Conservation (phyloP, 2,113 vertebrate genomes). For the Corynorhinus townsendii region DNA sequence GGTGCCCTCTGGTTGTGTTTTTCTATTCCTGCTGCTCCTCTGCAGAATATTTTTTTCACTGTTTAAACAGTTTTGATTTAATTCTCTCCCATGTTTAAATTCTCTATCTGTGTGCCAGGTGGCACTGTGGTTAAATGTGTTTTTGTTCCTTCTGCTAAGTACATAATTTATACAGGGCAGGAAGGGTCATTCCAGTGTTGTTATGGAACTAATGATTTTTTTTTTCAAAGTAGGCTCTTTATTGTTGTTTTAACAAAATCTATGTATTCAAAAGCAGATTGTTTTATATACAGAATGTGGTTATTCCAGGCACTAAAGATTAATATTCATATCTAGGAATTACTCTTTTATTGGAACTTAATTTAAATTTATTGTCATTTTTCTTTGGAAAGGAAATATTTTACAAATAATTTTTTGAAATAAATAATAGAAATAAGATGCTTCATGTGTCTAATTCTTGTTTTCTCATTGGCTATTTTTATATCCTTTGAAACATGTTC, state of each 20-base stretch:
- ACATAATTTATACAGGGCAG: neutral
- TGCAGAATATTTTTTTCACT: constrained; percentile 15
- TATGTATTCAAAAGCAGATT: neutral
- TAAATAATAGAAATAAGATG: neutral
- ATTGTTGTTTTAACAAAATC: neutral
- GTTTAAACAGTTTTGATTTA: constrained; percentile 7
- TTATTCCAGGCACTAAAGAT: neutral
- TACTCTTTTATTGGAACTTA: neutral
- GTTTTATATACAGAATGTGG: neutral
- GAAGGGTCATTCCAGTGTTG: neutral
- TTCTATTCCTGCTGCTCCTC: neutral
- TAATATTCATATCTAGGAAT: neutral
- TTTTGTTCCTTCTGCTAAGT: neutral
- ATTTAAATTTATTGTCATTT: neutral
- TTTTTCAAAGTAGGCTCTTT: neutral
- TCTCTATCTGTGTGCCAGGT: neutral
- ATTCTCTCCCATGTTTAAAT: constrained; percentile 16
- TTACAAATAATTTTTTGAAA: neutral
- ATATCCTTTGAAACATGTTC: neutral
- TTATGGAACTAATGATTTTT: neutral
- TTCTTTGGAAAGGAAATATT: neutral
- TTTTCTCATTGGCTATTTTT: neutral
- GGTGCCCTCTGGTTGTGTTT: neutral
- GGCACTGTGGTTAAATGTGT: neutral
- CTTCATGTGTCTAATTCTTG: neutral